These are phyloP conservation scores for Ornithoptera alexandrae DNA, from an alignment of 2,888 invertebrate genomes.

Conservation along the genomic window DNA sequence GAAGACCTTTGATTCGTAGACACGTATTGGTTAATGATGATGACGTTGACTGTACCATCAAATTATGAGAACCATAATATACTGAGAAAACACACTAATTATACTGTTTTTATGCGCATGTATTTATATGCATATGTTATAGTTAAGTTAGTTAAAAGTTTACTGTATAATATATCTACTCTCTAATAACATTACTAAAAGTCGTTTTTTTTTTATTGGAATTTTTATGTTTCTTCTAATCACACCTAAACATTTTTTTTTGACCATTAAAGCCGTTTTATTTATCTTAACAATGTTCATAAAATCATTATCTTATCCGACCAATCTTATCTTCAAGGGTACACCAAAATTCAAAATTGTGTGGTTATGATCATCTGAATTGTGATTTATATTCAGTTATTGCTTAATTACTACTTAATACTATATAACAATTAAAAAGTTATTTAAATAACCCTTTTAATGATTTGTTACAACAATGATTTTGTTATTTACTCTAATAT, in stretches of 20 bases:
- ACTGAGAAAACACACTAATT: too few species aligned
- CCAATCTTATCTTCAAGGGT: conserved; percentile 6
- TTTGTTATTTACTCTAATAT: too few species aligned
- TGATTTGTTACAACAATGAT: too few species aligned
- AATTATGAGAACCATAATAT: too few species aligned
- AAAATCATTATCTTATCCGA: conserved; percentile 11
- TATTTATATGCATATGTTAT: too few species aligned
- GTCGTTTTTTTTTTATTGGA: background rate
- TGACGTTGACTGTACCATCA: too few species aligned
- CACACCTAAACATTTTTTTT: background rate
- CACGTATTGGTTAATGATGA: too few species aligned
- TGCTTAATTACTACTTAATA: background rate
- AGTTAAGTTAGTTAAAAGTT: background rate
- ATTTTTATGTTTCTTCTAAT: background rate
- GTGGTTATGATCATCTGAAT: background rate
- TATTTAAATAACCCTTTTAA: too few species aligned
- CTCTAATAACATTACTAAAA: background rate
- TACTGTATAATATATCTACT: background rate
- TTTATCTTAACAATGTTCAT: conserved; percentile 13
- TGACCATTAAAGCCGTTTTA: background rate
- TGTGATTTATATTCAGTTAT: background rate
- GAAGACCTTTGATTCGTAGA: too few species aligned
- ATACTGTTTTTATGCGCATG: too few species aligned
- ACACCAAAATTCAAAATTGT: conserved; percentile 10
- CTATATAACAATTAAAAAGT: too few species aligned